Evolutionary conservation across 2,797 vertebrate species (phyloP), one percentile per base, ranked within the genome.

Genomic region (Parauchenoglanis punctatus): DNA sequence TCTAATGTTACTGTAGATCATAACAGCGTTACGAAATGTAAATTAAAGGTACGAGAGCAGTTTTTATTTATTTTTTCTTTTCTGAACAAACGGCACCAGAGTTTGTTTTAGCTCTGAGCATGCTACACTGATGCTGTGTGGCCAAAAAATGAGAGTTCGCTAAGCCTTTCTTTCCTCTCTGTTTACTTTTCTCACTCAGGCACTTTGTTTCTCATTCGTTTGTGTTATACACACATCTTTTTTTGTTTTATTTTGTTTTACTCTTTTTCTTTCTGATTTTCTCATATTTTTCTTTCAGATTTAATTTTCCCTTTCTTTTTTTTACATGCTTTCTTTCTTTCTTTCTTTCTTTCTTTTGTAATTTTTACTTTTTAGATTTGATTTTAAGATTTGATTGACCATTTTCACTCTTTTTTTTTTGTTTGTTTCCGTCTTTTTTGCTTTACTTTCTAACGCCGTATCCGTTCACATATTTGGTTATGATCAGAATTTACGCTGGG

Each of bases 1-100:
- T 83, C 25, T 28, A 28, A 28, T 31, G 44, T 52, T 83, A 5
- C 81, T 83, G 81, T 83, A 83, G 81, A 67, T 83, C 12, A 67
- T 7, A 49, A 83, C 61, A 20, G 44, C 44, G 12, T 67, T 11
- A 67, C 4, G 25, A 35, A 67, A 83, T 52, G 17, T 20, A 83
- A 31, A 65, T 11, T n/a, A 63, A 81, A 63, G 25, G 23, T n/a
- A 28, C 40, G 3, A 67, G 59, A 28, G 35, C 80, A 35, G 77
- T 12, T 78, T 58, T 54, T 56, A 31, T 35, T 80, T 12, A 40
- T 80, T 81, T 23, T 25, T 61, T 61, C 23, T 20, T 28, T 56
- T 7, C 28, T 78, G 52, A 58, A 23, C 35, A 52, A 56, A 20
- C 52, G 31, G 75, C 15, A 49, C 17, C 2, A 0, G 1, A 8